Evolutionary conservation across 2,797 vertebrate genomes (phyloP), one percentile per base, ranked within the genome.

Genomic region (Eulemur rubriventer): DNA sequence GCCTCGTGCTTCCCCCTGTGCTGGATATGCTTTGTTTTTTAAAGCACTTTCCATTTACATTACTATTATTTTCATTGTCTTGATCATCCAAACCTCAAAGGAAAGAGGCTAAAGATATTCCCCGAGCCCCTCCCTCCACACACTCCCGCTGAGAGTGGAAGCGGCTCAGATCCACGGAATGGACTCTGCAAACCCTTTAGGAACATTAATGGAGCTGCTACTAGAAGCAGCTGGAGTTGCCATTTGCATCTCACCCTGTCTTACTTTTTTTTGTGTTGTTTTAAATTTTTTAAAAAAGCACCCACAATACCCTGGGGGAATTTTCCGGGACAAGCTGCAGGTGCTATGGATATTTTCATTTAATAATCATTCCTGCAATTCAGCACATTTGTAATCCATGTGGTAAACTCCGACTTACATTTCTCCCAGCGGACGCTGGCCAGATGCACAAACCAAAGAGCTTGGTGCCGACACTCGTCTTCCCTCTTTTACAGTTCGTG

Each of bases 311-410:
- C 98, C 98, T 96, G 75, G 98, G 98, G 98, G 98, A 98, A 98
- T 99, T 98, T 98, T 98, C 98, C 75, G 28, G 98, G 98, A 99
- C 98, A 99, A 98, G 98, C 98, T 99, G 98, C 99, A 99, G 99
- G 99, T 99, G 99, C 98, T 98, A 98, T 98, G 98, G 98, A 98
- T 99, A 99, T 99, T 98, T 99, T 98, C 98, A 99, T 99, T 99
- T 98, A 98, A 99, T 99, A 99, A 99, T 98, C 99, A 98, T 99
- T 98, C 98, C 98, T 98, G 99, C 98, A 99, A 99, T 99, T 99
- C 99, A 99, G 99, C 99, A 99, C 99, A 99, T 99, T 99, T 98
- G 98, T 99, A 99, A 99, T 99, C 99, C 98, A 98, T 98, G 98
- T 98, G 99, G 98, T 99, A 98, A 98, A 98, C 98, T 98, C 98